These are phyloP conservation scores for Leptinotarsa defecta DNA, from an alignment of 1,140 invertebrate species.

Conservation along the genomic window DNA sequence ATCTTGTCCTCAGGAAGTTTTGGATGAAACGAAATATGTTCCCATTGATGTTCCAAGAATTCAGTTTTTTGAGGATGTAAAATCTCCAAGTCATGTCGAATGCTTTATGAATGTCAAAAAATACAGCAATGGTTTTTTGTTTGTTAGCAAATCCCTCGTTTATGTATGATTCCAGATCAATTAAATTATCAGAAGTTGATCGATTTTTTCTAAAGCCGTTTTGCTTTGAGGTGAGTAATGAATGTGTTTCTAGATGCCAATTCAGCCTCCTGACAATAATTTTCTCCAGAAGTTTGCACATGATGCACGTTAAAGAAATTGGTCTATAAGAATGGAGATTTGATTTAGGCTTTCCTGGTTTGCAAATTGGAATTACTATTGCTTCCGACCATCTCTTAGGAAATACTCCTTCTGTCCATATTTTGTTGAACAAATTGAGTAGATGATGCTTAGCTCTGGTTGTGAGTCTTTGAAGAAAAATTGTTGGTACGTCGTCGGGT, in stretches of 20 bases:
- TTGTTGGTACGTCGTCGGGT: slow-evolving; percentile 2
- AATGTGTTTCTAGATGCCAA: slow-evolving; percentile 21
- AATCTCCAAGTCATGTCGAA: slow-evolving; percentile 15
- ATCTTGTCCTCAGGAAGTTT: background rate
- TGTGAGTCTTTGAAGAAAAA: background rate
- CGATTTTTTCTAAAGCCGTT: background rate
- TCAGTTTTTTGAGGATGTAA: background rate
- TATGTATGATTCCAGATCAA: slow-evolving; percentile 15
- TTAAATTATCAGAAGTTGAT: slow-evolving; percentile 11
- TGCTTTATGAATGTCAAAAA: slow-evolving; percentile 26
- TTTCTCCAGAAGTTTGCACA: slow-evolving; percentile 29
- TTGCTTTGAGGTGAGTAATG: slow-evolving; percentile 5
- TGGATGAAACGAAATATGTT: background rate
- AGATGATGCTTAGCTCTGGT: background rate
- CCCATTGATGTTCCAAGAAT: background rate
- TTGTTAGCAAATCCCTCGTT: slow-evolving; percentile 23
- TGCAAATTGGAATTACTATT: background rate
- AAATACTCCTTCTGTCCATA: background rate
- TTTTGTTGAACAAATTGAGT: slow-evolving; percentile 10
- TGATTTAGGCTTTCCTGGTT: background rate
- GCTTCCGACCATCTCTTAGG: background rate
- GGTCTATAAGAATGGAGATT: slow-evolving; percentile 17
- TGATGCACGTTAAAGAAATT: slow-evolving; percentile 20
- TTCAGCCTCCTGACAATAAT: slow-evolving; percentile 24
- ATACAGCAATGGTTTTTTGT: slow-evolving; percentile 9